Percentiles rank a stretch among this genome's conserved stretches.
phyloP scores from a whole-genome alignment of 2,888 invertebrate genomes.

The Lasioglossum leucozonium region DNA sequence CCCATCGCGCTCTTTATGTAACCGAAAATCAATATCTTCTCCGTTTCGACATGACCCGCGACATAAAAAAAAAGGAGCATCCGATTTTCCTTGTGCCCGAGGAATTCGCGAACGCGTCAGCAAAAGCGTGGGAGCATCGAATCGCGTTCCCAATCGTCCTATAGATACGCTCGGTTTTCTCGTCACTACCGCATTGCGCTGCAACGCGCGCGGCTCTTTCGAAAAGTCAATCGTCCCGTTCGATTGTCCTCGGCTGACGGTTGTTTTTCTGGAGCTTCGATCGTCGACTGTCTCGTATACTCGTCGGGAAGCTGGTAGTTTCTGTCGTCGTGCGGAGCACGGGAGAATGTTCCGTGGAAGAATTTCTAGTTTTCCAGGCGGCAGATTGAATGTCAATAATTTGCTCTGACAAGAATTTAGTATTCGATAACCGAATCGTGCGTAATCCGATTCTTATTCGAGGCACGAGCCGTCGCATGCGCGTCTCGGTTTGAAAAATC shows the following conservation, averaged over 20 bases:
- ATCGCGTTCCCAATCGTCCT: background rate
- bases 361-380: background rate
- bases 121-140: background rate
- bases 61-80: background rate
- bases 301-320: background rate
- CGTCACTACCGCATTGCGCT: constrained; percentile 56
- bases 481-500: background rate
- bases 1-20: constrained; percentile 49
- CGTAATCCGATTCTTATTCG: background rate
- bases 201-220: constrained; percentile 48
- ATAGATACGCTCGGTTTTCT: constrained; percentile 13
- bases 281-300: background rate
- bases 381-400: background rate
- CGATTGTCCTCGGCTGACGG: background rate
- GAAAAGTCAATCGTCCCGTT: background rate
- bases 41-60: constrained; percentile 16
- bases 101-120: background rate
- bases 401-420: background rate
- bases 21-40: constrained; percentile 54
- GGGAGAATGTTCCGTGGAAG: background rate
- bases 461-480: background rate
- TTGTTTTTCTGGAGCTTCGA: background rate
- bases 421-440: background rate
- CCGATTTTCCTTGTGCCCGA: background rate
- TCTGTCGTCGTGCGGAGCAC: background rate